These are phyloP conservation scores for Ctenochaetus hawaiiensis DNA, from an alignment of 2,797 vertebrate genomes.

Conservation along the genomic window DNA sequence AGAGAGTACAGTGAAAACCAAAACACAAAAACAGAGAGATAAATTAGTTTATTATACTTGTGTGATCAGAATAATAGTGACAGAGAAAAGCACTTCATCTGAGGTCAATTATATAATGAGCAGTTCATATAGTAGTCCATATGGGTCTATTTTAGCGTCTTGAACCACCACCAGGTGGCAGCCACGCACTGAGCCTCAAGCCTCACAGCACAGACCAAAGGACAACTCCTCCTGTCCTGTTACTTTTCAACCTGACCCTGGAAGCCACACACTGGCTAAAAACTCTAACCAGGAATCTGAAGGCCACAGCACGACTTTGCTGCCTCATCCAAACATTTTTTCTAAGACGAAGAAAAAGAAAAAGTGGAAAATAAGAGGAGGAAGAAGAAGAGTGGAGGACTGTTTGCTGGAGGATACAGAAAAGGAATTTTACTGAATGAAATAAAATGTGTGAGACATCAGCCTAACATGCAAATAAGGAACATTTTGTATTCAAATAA, in stretches of 20 bases:
- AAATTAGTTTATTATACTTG: neutral
- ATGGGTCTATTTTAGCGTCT: neutral
- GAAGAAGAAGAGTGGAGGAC: neutral
- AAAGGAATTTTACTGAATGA: neutral
- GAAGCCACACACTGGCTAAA: slow-evolving; percentile 6
- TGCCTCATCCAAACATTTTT: slow-evolving; percentile 4
- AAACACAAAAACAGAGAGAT: neutral
- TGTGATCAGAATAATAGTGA: neutral
- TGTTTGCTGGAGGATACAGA: slow-evolving; percentile 8
- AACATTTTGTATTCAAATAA: slow-evolving; percentile 37
- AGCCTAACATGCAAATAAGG: slow-evolving; percentile 27
- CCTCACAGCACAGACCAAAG: slow-evolving; percentile 27
- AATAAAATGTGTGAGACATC: slow-evolving; percentile 8
- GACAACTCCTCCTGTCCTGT: slow-evolving; percentile 51
- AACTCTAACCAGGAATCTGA: slow-evolving; percentile 12
- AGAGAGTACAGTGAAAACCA: neutral
- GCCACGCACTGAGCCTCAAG: slow-evolving; percentile 42
- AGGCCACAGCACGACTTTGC: slow-evolving; percentile 11
- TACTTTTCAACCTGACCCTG: slow-evolving; percentile 58
- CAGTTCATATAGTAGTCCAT: neutral
- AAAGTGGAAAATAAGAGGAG: no score
- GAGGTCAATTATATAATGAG: neutral
- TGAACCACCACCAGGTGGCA: slow-evolving; percentile 79
- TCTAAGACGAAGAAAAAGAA: neutral
- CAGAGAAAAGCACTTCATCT: neutral